These are phyloP conservation scores for Rutpela maculata DNA, from an alignment of 2,888 invertebrate species.

Conservation along the genomic window DNA sequence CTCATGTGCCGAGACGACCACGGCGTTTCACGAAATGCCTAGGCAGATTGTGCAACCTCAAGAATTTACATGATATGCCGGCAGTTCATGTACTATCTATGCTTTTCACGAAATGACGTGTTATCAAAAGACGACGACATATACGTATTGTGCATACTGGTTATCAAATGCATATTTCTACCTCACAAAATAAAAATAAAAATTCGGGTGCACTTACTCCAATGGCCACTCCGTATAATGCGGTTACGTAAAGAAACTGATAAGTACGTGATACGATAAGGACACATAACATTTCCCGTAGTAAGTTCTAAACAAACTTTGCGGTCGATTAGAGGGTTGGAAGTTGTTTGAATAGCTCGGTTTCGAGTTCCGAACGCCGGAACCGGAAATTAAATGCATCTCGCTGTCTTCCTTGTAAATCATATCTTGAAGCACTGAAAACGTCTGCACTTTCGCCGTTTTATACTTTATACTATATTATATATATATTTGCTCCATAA, in stretches of 20 bases:
- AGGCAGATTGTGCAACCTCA: too few relatives aligned
- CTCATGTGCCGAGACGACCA: too few relatives aligned
- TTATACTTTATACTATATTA: background rate
- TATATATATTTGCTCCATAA: background rate
- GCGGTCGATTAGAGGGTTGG: conserved; percentile 26
- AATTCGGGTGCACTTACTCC: too few relatives aligned
- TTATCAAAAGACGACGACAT: too few relatives aligned
- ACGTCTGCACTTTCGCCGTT: conserved; percentile 1
- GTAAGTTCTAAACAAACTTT: conserved; percentile 27
- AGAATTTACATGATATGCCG: too few relatives aligned
- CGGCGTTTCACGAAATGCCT: too few relatives aligned
- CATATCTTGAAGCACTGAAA: conserved; percentile 24
- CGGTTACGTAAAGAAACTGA: background rate
- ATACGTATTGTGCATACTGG: too few relatives aligned
- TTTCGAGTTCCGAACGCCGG: conserved; percentile 23
- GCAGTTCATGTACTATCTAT: too few relatives aligned
- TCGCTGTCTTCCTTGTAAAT: conserved; percentile 19
- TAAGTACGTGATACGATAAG: conserved; percentile 7
- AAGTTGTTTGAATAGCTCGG: conserved; percentile 21
- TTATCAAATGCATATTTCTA: too few relatives aligned
- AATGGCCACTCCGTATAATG: background rate
- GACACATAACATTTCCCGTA: background rate
- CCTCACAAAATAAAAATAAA: too few relatives aligned
- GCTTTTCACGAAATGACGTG: too few relatives aligned
- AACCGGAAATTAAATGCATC: conserved; percentile 41